Evolutionary conservation across 1,140 invertebrate species (phyloP).

Genomic region (Stratiolaelaps scimitus): DNA sequence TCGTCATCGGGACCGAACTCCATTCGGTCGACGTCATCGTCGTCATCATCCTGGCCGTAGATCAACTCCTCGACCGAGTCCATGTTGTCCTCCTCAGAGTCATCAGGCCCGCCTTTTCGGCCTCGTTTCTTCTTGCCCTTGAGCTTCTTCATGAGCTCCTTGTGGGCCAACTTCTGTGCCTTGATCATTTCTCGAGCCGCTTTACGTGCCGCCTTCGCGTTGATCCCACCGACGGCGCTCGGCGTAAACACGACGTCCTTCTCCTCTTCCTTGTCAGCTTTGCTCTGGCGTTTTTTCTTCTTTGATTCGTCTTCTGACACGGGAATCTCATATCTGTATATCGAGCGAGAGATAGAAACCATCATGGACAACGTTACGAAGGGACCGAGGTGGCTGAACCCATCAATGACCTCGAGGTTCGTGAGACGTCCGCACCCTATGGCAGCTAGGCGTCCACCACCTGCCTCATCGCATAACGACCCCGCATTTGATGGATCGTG

Average conservation of each 20-base stretch:
- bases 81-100: slow-evolving; percentile 40
- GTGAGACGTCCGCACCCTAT: no score
- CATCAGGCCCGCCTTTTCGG: slow-evolving; percentile 47
- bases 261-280: slow-evolving; percentile 27
- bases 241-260: slow-evolving; percentile 21
- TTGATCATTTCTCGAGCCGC: slow-evolving; percentile 18
- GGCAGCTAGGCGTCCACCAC: no score
- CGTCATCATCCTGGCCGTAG: slow-evolving; percentile 31
- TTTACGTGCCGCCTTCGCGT: slow-evolving; percentile 36
- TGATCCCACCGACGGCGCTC: slow-evolving; percentile 34
- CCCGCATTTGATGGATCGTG: no score
- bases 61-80: background rate
- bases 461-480: no score
- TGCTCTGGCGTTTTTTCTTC: slow-evolving; percentile 21
- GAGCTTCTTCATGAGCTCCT: slow-evolving; percentile 26
- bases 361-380: no score
- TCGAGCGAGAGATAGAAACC: no score
- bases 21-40: slow-evolving; percentile 35
- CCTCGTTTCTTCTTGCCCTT: slow-evolving; percentile 30
- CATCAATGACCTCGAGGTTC: no score
- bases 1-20: slow-evolving; percentile 37
- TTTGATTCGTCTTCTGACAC: slow-evolving; percentile 27
- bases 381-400: no score
- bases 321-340: slow-evolving; percentile 13
- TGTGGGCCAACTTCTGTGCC: slow-evolving; percentile 20